Conservation (phyloP, 2,797 vertebrate species). For the Nothura maculosa region DNA sequence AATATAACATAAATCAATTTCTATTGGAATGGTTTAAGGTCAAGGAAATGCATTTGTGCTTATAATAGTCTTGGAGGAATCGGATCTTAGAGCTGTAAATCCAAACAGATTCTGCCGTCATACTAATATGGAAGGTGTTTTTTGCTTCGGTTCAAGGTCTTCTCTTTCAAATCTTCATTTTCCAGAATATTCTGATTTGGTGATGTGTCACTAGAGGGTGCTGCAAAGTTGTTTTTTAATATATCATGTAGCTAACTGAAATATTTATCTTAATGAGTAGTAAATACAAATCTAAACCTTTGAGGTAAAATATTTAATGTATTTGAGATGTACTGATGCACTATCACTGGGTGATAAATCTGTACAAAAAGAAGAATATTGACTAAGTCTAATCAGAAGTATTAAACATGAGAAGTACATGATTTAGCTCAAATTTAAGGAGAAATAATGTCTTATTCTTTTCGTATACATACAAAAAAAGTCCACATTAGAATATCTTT, state of each 20-base stretch:
- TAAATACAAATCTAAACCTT: background rate
- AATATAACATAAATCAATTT: background rate
- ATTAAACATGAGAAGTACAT: background rate
- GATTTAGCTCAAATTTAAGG: background rate
- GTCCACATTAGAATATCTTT: background rate
- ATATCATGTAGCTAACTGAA: background rate
- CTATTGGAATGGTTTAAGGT: background rate
- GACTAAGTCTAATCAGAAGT: background rate
- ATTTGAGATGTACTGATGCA: background rate
- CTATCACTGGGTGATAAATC: background rate
- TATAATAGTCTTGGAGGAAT: background rate
- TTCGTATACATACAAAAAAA: background rate
- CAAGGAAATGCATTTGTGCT: background rate
- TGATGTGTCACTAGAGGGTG: slow-evolving; percentile 1
- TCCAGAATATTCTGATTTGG: slow-evolving; percentile 50
- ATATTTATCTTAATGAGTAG: background rate
- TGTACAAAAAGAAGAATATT: background rate
- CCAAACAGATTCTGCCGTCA: background rate
- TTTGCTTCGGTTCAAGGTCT: background rate
- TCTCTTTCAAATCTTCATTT: background rate
- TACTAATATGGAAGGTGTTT: background rate
- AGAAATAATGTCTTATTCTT: background rate
- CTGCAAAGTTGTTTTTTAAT: slow-evolving; percentile 17
- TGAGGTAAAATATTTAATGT: background rate
- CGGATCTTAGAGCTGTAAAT: background rate